Conservation (phyloP, 2,888 invertebrate genomes). For the Drosophila macrothrix region DNA sequence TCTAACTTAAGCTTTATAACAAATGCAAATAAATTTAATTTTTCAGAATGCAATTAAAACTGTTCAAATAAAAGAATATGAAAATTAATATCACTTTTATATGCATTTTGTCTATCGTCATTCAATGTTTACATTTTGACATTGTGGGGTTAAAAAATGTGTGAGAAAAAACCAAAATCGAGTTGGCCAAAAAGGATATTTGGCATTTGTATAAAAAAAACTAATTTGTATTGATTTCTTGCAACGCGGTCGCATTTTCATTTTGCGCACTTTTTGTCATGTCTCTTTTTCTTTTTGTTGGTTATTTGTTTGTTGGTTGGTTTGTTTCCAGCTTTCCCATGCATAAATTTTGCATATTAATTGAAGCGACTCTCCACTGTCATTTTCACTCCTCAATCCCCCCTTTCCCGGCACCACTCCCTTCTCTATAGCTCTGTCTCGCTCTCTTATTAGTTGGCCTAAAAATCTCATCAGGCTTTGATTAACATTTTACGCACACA, state of each 20-base stretch:
- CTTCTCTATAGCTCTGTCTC: slow-evolving; percentile 1
- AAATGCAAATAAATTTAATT: not conserved
- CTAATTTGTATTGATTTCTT: slow-evolving; percentile 75
- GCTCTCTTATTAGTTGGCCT: slow-evolving; percentile 69
- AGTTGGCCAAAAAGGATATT: not conserved
- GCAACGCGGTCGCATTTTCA: slow-evolving; percentile 29
- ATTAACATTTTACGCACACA: slow-evolving; percentile 75
- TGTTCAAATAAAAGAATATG: not conserved
- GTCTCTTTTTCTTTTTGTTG: slow-evolving; percentile 29
- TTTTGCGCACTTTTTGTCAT: slow-evolving; percentile 26
- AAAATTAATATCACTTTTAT: not conserved
- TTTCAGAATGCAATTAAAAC: not conserved
- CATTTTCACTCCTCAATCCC: not conserved
- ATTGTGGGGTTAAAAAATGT: not conserved
- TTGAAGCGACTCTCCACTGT: slow-evolving; percentile 64
- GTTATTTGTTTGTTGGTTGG: slow-evolving; percentile 46
- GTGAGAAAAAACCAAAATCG: not conserved
- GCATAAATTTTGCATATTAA: slow-evolving; percentile 80
- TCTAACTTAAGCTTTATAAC: not conserved
- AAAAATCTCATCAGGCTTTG: slow-evolving; percentile 74
- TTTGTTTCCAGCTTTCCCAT: slow-evolving; percentile 77
- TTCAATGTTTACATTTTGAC: not conserved
- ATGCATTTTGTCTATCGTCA: not conserved
- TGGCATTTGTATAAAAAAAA: not conserved
- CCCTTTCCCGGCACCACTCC: not conserved